A percentile compares a stretch with the other conserved stretches of the same genome.
Evolutionary conservation across 2,888 invertebrate species (phyloP).

Genomic region (Tenthredo mesomela): DNA sequence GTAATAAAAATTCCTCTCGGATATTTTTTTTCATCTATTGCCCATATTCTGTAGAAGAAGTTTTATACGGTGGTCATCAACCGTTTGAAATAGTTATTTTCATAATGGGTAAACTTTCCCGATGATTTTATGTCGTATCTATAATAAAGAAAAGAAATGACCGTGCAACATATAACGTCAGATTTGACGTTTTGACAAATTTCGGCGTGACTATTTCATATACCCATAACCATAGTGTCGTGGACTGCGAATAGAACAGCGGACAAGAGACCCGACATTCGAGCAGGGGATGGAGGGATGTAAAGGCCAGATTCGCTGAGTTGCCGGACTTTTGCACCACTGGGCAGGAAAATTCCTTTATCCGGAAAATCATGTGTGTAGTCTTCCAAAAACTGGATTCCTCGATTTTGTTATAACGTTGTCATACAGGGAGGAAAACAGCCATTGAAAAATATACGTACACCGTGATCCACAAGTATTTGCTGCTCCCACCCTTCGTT

Average conservation of each 20-base stretch:
- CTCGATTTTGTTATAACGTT: conserved; percentile 29
- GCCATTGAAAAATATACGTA: neutral
- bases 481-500: neutral
- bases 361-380: conserved; percentile 38
- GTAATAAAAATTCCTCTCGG: neutral
- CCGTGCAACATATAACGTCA: conserved; percentile 35
- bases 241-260: conserved; percentile 25
- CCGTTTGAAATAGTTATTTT: neutral
- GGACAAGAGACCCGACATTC: conserved; percentile 31
- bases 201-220: conserved; percentile 7
- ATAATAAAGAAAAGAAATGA: conserved; percentile 15
- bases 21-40: neutral
- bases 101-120: neutral
- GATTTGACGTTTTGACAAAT: conserved; percentile 32
- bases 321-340: conserved; percentile 40
- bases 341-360: conserved; percentile 40
- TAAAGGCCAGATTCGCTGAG: conserved; percentile 41
- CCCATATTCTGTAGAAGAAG: neutral
- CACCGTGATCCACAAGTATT: conserved; percentile 11
- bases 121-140: neutral
- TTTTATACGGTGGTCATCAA: neutral
- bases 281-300: conserved; percentile 14
- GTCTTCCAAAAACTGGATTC: conserved; percentile 35
- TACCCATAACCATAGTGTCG: conserved; percentile 1
- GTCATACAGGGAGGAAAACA: neutral